Percentiles rank a stretch among this genome's conserved stretches.
phyloP scores from a whole-genome alignment of 2,113 vertebrate species.

The Pelusios castaneus region DNA sequence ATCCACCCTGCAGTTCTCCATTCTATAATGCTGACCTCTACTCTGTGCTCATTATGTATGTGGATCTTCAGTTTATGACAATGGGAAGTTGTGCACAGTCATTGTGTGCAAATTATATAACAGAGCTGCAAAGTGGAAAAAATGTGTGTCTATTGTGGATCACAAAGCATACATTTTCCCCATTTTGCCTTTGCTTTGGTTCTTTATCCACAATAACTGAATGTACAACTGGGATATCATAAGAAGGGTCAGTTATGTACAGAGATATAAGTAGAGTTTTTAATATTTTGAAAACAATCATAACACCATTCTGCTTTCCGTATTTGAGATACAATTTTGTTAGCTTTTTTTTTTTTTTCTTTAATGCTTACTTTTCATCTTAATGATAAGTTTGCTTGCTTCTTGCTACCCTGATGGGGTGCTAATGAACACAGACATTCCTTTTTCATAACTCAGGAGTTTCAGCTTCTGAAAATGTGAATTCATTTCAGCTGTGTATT shows the following conservation, averaged over 20 bases:
- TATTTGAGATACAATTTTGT: background rate
- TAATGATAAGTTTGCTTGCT: background rate
- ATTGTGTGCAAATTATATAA: background rate
- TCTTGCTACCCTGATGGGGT: background rate
- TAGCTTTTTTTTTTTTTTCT: background rate
- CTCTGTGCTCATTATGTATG: background rate
- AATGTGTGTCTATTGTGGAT: background rate
- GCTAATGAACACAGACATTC: accelerated
- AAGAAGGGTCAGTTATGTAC: background rate
- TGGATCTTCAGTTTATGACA: background rate
- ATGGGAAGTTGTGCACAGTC: accelerated
- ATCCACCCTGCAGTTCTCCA: background rate
- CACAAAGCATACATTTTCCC: background rate
- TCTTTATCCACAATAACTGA: background rate
- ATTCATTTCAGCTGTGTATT: background rate
- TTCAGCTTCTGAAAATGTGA: background rate
- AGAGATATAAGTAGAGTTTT: background rate
- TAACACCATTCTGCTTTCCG: background rate
- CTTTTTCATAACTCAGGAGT: background rate
- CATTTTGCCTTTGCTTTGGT: background rate
- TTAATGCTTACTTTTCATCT: background rate
- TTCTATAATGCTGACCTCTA: background rate
- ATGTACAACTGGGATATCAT: background rate
- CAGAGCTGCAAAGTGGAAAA: background rate
- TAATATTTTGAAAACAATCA: background rate